phyloP scores from a whole-genome alignment of 2,113 vertebrate species.

The Arenaria interpres region DNA sequence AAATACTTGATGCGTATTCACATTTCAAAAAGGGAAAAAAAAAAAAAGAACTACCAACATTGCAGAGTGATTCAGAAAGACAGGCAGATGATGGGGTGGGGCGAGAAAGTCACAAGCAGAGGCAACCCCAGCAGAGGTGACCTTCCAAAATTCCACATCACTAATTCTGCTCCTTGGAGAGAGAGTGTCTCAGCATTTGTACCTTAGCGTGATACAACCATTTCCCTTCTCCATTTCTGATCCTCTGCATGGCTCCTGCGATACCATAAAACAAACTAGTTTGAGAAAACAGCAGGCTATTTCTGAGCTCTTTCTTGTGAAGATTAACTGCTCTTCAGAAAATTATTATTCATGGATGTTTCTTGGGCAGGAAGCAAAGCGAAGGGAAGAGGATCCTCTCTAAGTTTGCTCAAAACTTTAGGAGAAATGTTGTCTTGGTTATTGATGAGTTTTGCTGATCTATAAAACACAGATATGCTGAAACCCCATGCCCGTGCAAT shows the following conservation, averaged over 20 bases:
- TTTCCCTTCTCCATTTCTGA: neutral
- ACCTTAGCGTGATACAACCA: neutral
- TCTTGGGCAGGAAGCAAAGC: neutral
- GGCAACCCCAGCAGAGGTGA: neutral
- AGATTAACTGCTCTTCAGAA: neutral
- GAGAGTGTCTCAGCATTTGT: neutral
- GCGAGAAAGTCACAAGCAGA: neutral
- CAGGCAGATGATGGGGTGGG: neutral
- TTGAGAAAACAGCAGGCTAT: neutral
- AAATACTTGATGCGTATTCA: neutral
- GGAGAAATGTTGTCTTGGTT: neutral
- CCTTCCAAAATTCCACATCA: neutral
- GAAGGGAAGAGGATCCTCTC: neutral
- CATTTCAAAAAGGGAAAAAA: neutral
- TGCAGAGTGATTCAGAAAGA: constrained; percentile 11
- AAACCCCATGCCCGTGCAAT: neutral
- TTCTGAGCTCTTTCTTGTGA: neutral
- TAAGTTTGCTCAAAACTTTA: neutral
- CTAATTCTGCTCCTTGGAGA: neutral
- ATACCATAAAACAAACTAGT: neutral
- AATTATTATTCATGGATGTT: neutral
- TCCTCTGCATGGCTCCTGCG: neutral
- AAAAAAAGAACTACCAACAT: neutral
- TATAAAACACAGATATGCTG: neutral
- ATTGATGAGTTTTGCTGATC: neutral